Percentiles rank a stretch among this genome's conserved stretches.
Conservation (phyloP, 1,140 invertebrate species). For the Holcopasites calliopsidis region DNA sequence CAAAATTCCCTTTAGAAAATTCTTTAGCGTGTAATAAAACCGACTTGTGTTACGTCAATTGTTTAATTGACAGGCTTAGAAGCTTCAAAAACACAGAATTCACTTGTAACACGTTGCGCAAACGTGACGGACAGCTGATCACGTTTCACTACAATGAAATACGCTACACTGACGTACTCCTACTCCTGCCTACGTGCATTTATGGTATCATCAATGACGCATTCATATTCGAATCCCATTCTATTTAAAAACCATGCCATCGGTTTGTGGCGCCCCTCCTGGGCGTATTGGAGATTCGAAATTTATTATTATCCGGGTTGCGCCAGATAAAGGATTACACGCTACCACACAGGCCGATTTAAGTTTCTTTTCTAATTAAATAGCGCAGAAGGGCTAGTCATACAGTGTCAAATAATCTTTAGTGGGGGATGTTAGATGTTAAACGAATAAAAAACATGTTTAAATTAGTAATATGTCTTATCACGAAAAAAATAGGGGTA, state of each 20-base stretch:
- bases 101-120: background rate
- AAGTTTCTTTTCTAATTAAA: no score
- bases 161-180: background rate
- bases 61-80: background rate
- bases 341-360: no score
- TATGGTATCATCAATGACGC: slow-evolving; percentile 41
- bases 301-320: background rate
- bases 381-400: no score
- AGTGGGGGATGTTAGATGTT: no score
- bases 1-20: background rate
- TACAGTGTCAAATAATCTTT: no score
- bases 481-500: no score
- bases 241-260: slow-evolving; percentile 40
- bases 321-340: no score
- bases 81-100: background rate
- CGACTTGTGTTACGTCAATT: background rate
- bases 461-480: no score
- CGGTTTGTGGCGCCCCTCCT: background rate
- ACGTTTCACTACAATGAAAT: slow-evolving; percentile 33
- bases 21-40: background rate
- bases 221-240: slow-evolving; percentile 26
- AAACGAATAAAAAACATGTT: no score
- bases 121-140: slow-evolving; percentile 21
- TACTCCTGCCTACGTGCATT: slow-evolving; percentile 5
- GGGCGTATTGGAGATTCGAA: background rate